Evolutionary conservation across 1,140 invertebrate species (phyloP).

Genomic region (Drosophila subpulchrella): DNA sequence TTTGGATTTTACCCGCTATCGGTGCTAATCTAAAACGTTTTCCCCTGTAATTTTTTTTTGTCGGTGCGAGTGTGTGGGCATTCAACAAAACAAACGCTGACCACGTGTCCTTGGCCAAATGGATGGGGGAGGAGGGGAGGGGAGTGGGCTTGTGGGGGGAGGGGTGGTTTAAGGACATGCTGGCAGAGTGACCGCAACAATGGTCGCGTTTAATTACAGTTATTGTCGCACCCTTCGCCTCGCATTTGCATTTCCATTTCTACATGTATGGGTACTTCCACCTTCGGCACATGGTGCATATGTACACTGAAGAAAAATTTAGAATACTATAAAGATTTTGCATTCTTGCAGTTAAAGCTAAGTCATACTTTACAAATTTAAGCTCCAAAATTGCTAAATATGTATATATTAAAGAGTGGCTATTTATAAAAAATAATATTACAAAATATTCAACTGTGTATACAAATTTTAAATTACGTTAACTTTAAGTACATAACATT

Average conservation of each 20-base stretch:
- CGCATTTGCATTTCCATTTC: conserved; percentile 66
- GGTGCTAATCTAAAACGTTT: conserved; percentile 71
- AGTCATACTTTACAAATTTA: not conserved
- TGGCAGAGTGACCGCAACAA: conserved; percentile 76
- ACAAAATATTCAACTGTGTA: too few relatives aligned
- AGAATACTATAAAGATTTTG: too few relatives aligned
- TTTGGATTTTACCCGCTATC: conserved; percentile 40
- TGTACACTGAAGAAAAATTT: conserved; percentile 14
- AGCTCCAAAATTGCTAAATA: too few relatives aligned
- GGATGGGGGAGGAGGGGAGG: conserved; percentile 21
- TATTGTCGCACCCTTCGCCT: conserved; percentile 74
- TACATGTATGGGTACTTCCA: conserved; percentile 18
- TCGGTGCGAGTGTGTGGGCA: conserved; percentile 45
- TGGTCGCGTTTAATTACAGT: conserved; percentile 79
- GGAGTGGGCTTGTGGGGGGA: conserved; percentile 5
- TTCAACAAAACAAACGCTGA: conserved; percentile 65
- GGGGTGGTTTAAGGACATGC: conserved; percentile 47
- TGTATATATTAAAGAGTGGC: too few relatives aligned
- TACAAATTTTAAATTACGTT: too few relatives aligned
- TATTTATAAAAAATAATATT: too few relatives aligned
- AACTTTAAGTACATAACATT: too few relatives aligned
- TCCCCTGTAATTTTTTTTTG: conserved; percentile 15
- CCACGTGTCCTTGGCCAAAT: conserved; percentile 18
- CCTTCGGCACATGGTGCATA: conserved; percentile 37
- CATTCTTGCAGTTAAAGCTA: too few relatives aligned